phyloP scores from a whole-genome alignment of 1,140 invertebrate species.

The Chionoecetes opilio region DNA sequence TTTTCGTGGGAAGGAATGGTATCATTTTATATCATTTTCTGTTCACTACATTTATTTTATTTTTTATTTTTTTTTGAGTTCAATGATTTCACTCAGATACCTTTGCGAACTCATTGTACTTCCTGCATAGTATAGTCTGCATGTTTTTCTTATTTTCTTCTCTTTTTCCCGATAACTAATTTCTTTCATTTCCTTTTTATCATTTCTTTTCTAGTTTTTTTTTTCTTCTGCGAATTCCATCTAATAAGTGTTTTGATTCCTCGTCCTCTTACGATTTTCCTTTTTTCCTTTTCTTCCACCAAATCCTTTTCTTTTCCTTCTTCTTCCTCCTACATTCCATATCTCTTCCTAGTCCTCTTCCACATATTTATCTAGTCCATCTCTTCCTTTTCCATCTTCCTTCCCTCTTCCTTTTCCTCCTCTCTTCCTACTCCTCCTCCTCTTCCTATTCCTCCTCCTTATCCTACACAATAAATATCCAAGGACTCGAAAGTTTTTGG shows the following conservation, averaged over 20 bases:
- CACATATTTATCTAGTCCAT: neutral
- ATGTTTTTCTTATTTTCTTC: neutral
- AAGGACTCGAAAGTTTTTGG: neutral
- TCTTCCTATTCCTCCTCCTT: neutral
- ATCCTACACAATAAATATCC: conserved; percentile 59
- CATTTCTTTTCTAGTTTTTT: neutral
- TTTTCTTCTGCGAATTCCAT: too few relatives aligned
- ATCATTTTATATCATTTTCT: too few relatives aligned
- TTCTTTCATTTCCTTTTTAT: neutral
- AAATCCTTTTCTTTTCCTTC: neutral
- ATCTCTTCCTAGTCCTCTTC: neutral
- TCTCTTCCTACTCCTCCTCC: neutral
- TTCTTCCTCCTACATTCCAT: neutral
- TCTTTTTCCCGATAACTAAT: neutral
- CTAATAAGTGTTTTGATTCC: too few relatives aligned
- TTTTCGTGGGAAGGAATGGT: too few relatives aligned
- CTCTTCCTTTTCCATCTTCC: neutral
- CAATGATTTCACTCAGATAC: too few relatives aligned
- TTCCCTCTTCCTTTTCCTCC: neutral
- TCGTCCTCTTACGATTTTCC: too few relatives aligned
- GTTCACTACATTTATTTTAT: too few relatives aligned
- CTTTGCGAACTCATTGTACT: too few relatives aligned
- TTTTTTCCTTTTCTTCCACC: neutral
- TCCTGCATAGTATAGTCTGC: too few relatives aligned
- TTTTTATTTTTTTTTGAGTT: too few relatives aligned